Conservation (phyloP, 1,140 invertebrate species). For the Bicyclus anynana region DNA sequence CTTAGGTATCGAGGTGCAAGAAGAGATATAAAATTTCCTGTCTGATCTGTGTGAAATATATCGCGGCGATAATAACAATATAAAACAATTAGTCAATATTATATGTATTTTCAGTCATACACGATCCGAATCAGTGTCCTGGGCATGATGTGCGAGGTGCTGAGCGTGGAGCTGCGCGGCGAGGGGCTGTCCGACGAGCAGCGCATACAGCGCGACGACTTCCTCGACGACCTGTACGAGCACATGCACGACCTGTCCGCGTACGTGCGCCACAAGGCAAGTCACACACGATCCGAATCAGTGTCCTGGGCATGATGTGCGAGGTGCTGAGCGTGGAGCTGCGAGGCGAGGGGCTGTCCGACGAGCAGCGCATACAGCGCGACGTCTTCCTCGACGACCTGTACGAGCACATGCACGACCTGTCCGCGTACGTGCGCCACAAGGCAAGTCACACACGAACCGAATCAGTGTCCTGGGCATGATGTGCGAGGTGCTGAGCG, state of each 20-base stretch:
- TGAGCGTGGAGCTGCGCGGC: constrained; percentile 82
- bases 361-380: constrained; percentile 81
- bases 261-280: constrained; percentile 87
- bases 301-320: constrained; percentile 85
- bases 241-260: constrained; percentile 90
- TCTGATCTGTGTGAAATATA: too few relatives aligned
- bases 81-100: too few relatives aligned
- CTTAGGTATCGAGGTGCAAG: too few relatives aligned
- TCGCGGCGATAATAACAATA: too few relatives aligned
- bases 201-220: constrained; percentile 82
- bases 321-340: constrained; percentile 84
- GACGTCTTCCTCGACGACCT: constrained; percentile 86
- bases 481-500: constrained; percentile 85
- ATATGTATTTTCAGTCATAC: constrained; percentile 80
- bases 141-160: constrained; percentile 86
- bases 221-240: constrained; percentile 85
- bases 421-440: constrained; percentile 89
- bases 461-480: constrained; percentile 79
- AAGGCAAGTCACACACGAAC: constrained; percentile 68
- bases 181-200: constrained; percentile 84
- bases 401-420: constrained; percentile 89
- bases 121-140: constrained; percentile 88
- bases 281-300: not conserved
- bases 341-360: constrained; percentile 82
- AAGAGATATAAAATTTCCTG: too few relatives aligned